A percentile compares a stretch with the other conserved stretches of the same genome.
phyloP scores from a whole-genome alignment of 2,797 vertebrate species.

The Sebastes hopkinsi region DNA sequence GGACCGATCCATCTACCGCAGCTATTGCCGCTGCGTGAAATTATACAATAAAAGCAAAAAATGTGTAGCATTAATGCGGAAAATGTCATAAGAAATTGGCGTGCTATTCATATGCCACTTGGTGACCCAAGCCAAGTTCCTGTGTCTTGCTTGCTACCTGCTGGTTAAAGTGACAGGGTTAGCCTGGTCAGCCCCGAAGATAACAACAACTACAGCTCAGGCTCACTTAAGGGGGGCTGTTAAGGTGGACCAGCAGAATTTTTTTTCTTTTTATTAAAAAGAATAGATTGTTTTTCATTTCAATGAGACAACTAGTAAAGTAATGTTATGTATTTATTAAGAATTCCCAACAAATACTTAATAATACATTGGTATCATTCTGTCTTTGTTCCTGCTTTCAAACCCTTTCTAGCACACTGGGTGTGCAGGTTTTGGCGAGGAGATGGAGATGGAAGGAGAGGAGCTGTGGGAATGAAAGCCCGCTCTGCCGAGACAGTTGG shows the following conservation, averaged over 20 bases:
- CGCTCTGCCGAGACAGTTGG: constrained; percentile 45
- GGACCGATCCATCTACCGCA: neutral
- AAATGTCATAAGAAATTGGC: neutral
- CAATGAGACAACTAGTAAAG: too few species aligned
- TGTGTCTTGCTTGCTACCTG: too few species aligned
- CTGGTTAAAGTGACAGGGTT: too few species aligned
- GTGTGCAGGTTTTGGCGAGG: neutral
- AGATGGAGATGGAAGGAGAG: constrained; percentile 1
- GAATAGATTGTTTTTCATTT: too few species aligned
- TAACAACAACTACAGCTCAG: too few species aligned
- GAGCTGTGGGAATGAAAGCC: constrained; percentile 42
- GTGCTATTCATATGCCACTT: neutral
- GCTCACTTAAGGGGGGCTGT: too few species aligned
- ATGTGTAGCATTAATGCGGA: too few species aligned
- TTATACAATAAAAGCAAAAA: neutral
- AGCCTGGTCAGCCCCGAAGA: too few species aligned
- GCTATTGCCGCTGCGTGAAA: neutral
- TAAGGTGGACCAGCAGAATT: too few species aligned
- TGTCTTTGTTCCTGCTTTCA: constrained; percentile 9
- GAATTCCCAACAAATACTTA: neutral
- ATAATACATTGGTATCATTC: neutral
- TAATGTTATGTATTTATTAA: neutral
- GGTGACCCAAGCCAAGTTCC: neutral
- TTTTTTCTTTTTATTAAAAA: too few species aligned
- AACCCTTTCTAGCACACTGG: neutral